Conservation (phyloP, 2,888 invertebrate species). For the Polyommatus iphigenia region DNA sequence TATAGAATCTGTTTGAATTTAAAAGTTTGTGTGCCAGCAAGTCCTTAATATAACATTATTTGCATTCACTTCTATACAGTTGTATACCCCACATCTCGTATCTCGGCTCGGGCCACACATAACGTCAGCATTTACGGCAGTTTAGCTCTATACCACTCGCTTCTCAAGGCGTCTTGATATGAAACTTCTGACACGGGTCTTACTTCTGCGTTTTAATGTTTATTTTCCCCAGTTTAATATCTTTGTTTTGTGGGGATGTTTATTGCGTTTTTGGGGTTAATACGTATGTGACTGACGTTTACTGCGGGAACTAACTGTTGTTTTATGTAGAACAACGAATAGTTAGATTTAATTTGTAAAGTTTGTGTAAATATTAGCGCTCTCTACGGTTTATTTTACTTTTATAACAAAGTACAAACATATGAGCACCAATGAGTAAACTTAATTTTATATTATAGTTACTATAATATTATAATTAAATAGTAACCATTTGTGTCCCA, state of each 20-base stretch:
- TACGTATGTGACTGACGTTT: not conserved
- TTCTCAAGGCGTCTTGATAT: constrained; percentile 23
- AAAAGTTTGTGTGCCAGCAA: not conserved
- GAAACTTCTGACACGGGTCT: constrained; percentile 17
- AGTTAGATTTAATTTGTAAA: constrained; percentile 12
- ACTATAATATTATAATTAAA: no score
- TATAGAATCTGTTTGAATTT: not conserved
- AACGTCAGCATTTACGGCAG: constrained; percentile 1
- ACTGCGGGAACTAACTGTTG: not conserved
- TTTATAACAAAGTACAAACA: no score
- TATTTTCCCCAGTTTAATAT: constrained; percentile 11
- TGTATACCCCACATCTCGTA: not conserved
- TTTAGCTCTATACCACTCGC: constrained; percentile 4
- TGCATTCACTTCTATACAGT: not conserved
- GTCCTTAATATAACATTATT: not conserved
- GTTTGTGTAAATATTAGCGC: not conserved
- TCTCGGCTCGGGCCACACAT: constrained; percentile 8
- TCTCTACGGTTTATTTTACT: not conserved
- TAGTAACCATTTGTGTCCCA: no score
- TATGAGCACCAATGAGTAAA: no score
- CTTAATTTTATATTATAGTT: no score
- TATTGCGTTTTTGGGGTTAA: not conserved
- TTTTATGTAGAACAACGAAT: not conserved
- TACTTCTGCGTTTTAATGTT: constrained; percentile 24
- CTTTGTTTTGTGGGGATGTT: constrained; percentile 21